These are phyloP conservation scores for Augiades crinisus DNA, from an alignment of 2,888 invertebrate species.

Conservation along the genomic window DNA sequence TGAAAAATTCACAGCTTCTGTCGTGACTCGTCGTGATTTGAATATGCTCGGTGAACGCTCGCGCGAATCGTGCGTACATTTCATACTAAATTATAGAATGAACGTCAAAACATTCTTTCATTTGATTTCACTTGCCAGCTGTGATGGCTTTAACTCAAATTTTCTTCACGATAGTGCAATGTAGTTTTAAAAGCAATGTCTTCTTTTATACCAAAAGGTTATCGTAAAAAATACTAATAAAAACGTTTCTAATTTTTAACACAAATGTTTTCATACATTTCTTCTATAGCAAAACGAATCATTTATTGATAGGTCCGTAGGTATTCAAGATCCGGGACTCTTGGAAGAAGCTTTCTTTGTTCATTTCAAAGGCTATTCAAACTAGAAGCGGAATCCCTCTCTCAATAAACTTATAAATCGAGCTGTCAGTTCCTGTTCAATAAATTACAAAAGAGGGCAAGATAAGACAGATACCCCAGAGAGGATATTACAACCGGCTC, in stretches of 20 bases:
- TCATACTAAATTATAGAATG: neutral
- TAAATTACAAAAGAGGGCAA: constrained; percentile 51
- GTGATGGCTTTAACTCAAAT: neutral
- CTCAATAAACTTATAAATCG: constrained; percentile 56
- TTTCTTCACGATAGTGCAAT: neutral
- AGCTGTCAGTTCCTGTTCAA: constrained; percentile 45
- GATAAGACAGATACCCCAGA: constrained; percentile 46
- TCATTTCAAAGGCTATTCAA: constrained; percentile 45
- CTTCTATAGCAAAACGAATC: constrained; percentile 1
- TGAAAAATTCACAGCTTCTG: constrained; percentile 37
- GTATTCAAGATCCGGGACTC: constrained; percentile 9
- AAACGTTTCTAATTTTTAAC: too few relatives aligned
- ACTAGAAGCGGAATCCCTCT: constrained; percentile 40
- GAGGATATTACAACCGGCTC: constrained; percentile 46
- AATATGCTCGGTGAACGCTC: constrained; percentile 19
- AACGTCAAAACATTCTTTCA: constrained; percentile 23
- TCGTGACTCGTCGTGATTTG: constrained; percentile 34
- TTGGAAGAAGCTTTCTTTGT: constrained; percentile 38
- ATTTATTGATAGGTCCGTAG: constrained; percentile 12
- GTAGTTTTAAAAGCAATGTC: too few relatives aligned
- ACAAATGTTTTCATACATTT: neutral
- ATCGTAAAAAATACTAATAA: too few relatives aligned
- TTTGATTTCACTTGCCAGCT: constrained; percentile 20
- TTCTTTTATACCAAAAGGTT: too few relatives aligned
- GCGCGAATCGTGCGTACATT: neutral